Conservation (phyloP, 1,140 invertebrate genomes). For the Procambarus virginalis region DNA sequence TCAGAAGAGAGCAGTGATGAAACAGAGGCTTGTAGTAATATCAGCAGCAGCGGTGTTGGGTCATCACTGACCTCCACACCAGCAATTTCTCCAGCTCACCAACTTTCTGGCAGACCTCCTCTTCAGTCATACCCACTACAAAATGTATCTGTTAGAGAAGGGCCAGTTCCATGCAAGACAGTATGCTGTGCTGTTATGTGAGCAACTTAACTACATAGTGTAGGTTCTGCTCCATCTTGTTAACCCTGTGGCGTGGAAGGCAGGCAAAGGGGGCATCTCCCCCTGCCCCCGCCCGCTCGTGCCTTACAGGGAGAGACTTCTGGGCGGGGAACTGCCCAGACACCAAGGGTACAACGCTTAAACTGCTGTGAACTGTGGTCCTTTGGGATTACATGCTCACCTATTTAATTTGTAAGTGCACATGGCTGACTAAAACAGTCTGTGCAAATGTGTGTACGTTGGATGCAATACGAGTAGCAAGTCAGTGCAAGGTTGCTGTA, state of each 20-base stretch:
- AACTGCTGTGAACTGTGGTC: slow-evolving; percentile 53
- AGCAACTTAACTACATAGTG: slow-evolving; percentile 33
- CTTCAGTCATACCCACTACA: slow-evolving; percentile 45
- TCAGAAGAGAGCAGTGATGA: slow-evolving; percentile 63
- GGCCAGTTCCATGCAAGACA: slow-evolving; percentile 61
- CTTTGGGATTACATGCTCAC: slow-evolving; percentile 60
- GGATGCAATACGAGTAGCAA: slow-evolving; percentile 58
- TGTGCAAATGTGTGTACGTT: slow-evolving; percentile 54
- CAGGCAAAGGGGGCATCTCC: slow-evolving; percentile 61
- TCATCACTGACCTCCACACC: slow-evolving; percentile 67
- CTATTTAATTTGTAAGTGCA: slow-evolving; percentile 47
- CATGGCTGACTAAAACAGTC: slow-evolving; percentile 50
- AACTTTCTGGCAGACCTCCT: slow-evolving; percentile 22
- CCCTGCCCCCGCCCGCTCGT: slow-evolving; percentile 54
- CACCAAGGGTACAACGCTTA: slow-evolving; percentile 65
- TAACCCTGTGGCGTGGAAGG: slow-evolving; percentile 66
- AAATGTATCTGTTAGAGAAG: slow-evolving; percentile 53
- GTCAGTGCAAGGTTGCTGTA: slow-evolving; percentile 65
- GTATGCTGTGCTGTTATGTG: slow-evolving; percentile 67
- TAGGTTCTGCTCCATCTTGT: slow-evolving; percentile 60
- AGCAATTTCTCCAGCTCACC: slow-evolving; percentile 54
- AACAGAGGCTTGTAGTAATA: slow-evolving; percentile 31
- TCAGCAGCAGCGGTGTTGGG: slow-evolving; percentile 62
- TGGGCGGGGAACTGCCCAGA: slow-evolving; percentile 64
- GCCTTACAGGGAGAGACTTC: slow-evolving; percentile 66